Base-by-base conservation (phyloP, 2,888 invertebrate species). In the Dasypogon diadema region DNA sequence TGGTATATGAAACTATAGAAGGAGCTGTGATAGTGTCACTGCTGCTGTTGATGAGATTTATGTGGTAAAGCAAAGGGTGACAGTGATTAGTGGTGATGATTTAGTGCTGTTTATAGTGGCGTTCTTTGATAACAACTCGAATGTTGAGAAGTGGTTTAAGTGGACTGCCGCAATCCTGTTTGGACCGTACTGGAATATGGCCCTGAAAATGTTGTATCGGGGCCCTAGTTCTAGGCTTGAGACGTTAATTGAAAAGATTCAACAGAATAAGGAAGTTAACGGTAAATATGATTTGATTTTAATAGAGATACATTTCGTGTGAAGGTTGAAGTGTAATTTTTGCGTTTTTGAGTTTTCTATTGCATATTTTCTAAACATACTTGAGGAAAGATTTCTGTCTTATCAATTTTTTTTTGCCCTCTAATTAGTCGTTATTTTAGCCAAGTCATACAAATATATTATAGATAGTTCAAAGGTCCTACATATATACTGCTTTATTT, bases 201-300 rank as follows among this genome's bases (percentile, higher is more conserved):
- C 86, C 77, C 81, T 84, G 82, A 88, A 85, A 83, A 94, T 94
- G 94, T 88, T 94, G 85, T 94, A 94, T 89, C 94, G 93, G 85
- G 94, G 94, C 79, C 94, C 94, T 86, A 94, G 94, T 88, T 92
- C 92, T 84, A 89, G 93, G 82, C 87, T 95, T 84, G 94, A 94
- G 86, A 91, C 93, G 83, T 89, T 95, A 81, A 95, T 95, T 80
- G 94, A 94, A 86, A 94, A 94, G 87, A 94, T 95, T 81, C 94
- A 94, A 85, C 93, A 93, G 3, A 93, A 92, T 82, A 94, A 94
- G 87, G 93, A 93, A 79, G 81, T 84, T 63, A 74, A 76, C 65
- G 79, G 79, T 79, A 75, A 77, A 65, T 65, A 65, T 65, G 12
- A 51, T 21, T 14, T 2, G 18, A 51, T 51, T 42, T 42, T 12